Base-by-base conservation (phyloP, 2,113 vertebrate species). In the Larimichthys crocea region DNA sequence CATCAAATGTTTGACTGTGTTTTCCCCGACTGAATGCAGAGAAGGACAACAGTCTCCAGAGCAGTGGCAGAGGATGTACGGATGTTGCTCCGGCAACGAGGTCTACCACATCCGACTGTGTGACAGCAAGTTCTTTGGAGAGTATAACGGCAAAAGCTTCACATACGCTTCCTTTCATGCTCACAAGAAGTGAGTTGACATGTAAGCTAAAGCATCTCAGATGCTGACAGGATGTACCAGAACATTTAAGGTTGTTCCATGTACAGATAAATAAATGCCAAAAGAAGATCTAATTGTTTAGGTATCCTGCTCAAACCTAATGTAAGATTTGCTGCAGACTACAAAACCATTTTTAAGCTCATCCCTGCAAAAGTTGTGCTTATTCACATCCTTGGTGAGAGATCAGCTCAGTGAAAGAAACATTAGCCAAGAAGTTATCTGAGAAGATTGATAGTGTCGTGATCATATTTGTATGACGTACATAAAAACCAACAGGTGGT, bases 11-110 rank as follows among this genome's bases (percentile, higher is more conserved):
- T 61, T 70, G 3, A 5, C 22, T 86, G n/a, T 70, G 1, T 78
- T 75, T 76, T 24, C 17, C 57, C 56, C 75, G 26, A 48, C 26
- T 77, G 16, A 17, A 50, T 63, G 14, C 94, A 99, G 98, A 86
- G 98, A 99, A 90, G 97, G 96, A 49, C 97, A 97, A 48, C 98
- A 98, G 83, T 98, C 98, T 0, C 96, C 96, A 0, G 97, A 98
- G 89, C 97, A 98, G 56, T 99, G 98, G 98, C 98, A 99, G 95
- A 97, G 97, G 92, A 97, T 95, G 93, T 99, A 99, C 9, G 98
- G 98, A 40, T 96, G 97, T 79, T 99, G 97, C 91, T 99, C 98
- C 0, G 97, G 97, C 82, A 99, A 99, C 10, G 98, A 99, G 94
- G 97, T 99, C 16, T 99, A 99, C 91, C 98, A 99, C 87, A 99